Evolutionary conservation across 1,140 invertebrate species (phyloP), one percentile per base, ranked within the genome.

Genomic region (Zelostemma sp.): DNA sequence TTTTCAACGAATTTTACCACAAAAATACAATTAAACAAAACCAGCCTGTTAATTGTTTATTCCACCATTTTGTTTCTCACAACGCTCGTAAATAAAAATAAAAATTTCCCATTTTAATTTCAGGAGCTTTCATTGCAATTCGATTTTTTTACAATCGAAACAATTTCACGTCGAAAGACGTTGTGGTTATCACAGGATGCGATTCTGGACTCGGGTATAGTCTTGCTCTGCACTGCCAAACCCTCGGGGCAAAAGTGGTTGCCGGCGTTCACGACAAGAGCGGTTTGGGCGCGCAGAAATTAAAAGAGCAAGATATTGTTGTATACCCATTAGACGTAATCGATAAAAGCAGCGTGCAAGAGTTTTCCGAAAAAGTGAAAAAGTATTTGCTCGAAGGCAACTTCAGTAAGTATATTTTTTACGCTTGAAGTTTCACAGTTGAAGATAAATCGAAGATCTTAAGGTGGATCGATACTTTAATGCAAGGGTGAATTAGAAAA

Each of bases 191-290:
- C 55, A 93, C 92, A 15, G 93, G 93, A 38, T 95, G 93, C 76
- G 93, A 95, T 80, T 93, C 92, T 56, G 93, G 93, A 3, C 84
- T 95, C n/a, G 93, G 93, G 17, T 93, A 89, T 82, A 89, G 89
- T 0, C 74, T 92, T n/a, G 91, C 92, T 1, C 78, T 89, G 5
- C 86, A 92, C 43, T 86, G 88, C 21, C 83, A 86, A 12, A 79
- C 88, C 14, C 78, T 88, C 41, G 91, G 91, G 0, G 86, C 90
- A 18, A 80, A 84, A 6, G 92, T 93, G 0, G 78, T 93, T 6
- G 93, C 93, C 9, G 90, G 91, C 1, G 92, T 94, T 77, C 85
- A 93, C 16, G 74, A 87, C 5, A 83, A 85, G 0, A 82, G 88
- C 1, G 78, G 87, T 5, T 77, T 78, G 0, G 85, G 86, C 8